Evolutionary conservation across 2,113 vertebrate species (phyloP), one percentile per base, ranked within the genome.

Genomic region (Mustela nigripes): DNA sequence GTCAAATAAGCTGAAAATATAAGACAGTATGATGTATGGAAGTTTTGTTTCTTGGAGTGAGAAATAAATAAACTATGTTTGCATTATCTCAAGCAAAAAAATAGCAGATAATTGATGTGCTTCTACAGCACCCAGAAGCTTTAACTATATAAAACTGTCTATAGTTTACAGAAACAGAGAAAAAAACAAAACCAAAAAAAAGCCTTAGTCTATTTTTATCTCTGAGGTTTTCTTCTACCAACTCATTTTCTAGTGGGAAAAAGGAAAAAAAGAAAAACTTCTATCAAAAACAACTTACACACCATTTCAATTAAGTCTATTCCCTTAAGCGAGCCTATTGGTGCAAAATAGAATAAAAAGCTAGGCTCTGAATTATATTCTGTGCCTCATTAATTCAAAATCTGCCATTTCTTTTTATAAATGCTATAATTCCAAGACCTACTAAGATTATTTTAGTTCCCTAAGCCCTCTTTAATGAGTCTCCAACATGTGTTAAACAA

Each of bases 241-340:
- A 15, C 12, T 86, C 8, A 63, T 71, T 85, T 76, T 78, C 15
- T 14, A 39, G 6, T 74, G 28, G 50, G 24, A 63, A n/a, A 56
- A 91, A 91, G 42, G 28, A 76, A 78, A 88, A 83, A 95, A 56
- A 67, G 33, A 42, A 92, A 85, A 79, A 28, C 4, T 53, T 76
- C 14, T 39, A 21, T 82, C 12, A 73, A 79, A 92, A 80, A 73
- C 21, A 89, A 42, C 69, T 83, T 86, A 39, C 8, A 31, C 69
- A 36, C 18, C 33, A 87, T 92, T 95, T 90, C 60, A 82, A 73
- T 90, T 65, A 95, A 81, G 8, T 78, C 4, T 33, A 7, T 97
- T 81, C 8, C 42, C 81, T 95, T 93, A 95, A 94, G 28, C 3
- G 31, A 82, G 73, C 15, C 11, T 39, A 18, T 82, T 60, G 14